These are phyloP conservation scores for Psettodes erumei DNA, from an alignment of 2,113 vertebrate genomes.

Conservation along the genomic window DNA sequence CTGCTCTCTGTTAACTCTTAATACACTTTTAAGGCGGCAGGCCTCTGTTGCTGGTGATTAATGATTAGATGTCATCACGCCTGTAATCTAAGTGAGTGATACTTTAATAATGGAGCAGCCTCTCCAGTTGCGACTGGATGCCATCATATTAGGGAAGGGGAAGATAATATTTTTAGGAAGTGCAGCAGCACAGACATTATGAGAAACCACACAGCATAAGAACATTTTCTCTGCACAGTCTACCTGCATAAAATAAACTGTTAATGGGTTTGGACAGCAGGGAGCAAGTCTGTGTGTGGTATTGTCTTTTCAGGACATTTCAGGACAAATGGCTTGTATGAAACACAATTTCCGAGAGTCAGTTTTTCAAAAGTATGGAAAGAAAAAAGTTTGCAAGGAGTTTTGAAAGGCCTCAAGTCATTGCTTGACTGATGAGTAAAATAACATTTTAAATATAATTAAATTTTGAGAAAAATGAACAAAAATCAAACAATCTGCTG, in stretches of 20 bases:
- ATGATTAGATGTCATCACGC: conserved; percentile 72
- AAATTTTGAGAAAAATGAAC: not conserved
- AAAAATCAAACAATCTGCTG: not conserved
- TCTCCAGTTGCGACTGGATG: conserved; percentile 52
- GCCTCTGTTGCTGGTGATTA: conserved; percentile 71
- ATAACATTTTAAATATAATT: not conserved
- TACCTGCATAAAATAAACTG: conserved; percentile 40
- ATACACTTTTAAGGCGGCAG: conserved; percentile 61
- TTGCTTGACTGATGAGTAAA: not conserved
- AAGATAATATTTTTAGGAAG: conserved; percentile 71
- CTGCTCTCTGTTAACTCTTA: conserved; percentile 71
- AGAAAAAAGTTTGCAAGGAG: not conserved
- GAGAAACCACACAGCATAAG: conserved; percentile 56
- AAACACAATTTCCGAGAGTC: not conserved
- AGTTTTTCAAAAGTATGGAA: not conserved
- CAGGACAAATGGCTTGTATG: conserved; percentile 47
- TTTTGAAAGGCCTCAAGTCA: not conserved
- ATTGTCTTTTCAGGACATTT: conserved; percentile 49
- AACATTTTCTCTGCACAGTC: conserved; percentile 51
- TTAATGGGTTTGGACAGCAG: conserved; percentile 42
- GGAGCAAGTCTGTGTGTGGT: conserved; percentile 20
- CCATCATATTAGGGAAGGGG: conserved; percentile 60
- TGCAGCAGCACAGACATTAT: conserved; percentile 54
- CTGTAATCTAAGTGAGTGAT: conserved; percentile 78
- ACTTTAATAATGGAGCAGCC: conserved; percentile 79